These are phyloP conservation scores for Potamarius usumacintae DNA, from an alignment of 2,113 vertebrate species.

Conservation along the genomic window DNA sequence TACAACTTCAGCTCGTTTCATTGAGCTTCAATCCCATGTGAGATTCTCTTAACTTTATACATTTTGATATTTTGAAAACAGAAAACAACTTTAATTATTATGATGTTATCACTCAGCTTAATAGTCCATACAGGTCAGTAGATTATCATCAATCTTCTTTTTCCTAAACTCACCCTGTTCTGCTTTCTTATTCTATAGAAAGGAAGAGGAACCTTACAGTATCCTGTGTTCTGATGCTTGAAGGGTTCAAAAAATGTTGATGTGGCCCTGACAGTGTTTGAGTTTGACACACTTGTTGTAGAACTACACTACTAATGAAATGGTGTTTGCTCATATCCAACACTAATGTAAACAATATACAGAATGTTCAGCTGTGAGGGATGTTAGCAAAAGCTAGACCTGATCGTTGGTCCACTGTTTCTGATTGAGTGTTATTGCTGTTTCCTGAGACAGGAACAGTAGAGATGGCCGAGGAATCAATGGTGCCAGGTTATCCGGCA, in stretches of 20 bases:
- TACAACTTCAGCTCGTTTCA: background rate
- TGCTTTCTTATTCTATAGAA: background rate
- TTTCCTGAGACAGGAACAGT: slow-evolving; percentile 42
- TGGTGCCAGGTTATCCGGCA: slow-evolving; percentile 63
- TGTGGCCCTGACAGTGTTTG: background rate
- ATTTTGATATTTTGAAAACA: background rate
- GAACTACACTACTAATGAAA: background rate
- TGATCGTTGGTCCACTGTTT: slow-evolving; percentile 70
- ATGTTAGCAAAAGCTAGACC: slow-evolving; percentile 49
- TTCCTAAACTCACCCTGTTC: background rate
- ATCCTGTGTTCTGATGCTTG: background rate
- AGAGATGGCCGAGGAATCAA: slow-evolving; percentile 65
- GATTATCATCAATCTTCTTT: background rate
- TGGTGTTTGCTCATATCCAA: background rate
- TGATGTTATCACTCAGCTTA: too few species aligned
- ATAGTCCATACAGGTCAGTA: too few species aligned
- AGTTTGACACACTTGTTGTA: background rate
- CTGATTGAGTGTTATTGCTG: slow-evolving; percentile 52
- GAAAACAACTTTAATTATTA: background rate
- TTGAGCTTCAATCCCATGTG: background rate
- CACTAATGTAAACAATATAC: background rate
- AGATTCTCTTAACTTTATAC: background rate
- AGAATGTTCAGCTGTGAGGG: background rate
- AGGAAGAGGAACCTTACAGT: background rate
- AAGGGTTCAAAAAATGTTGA: background rate